A percentile compares a stretch with the other conserved stretches of the same genome.
phyloP scores from a whole-genome alignment of 1,140 invertebrate species.

The Tribolium madens region DNA sequence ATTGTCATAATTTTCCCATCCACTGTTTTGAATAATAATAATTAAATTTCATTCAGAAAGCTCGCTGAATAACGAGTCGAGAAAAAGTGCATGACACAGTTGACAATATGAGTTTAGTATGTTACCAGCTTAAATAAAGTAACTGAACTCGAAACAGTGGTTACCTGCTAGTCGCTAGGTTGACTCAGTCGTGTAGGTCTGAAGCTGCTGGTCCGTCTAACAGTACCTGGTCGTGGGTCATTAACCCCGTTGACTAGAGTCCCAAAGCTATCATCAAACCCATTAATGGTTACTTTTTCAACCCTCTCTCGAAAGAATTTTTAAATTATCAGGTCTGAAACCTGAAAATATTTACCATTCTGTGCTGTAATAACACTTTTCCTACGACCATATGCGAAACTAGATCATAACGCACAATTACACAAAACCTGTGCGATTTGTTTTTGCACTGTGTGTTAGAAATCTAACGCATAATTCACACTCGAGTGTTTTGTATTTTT shows the following conservation, averaged over 20 bases:
- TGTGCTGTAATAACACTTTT: no score
- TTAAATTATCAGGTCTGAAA: neutral
- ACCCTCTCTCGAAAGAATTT: neutral
- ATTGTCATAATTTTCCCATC: neutral
- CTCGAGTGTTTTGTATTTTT: no score
- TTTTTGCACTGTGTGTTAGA: no score
- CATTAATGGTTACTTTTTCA: neutral
- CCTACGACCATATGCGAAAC: no score
- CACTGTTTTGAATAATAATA: neutral
- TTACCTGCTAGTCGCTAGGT: neutral
- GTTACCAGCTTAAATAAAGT: conserved; percentile 26
- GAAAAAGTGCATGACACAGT: conserved; percentile 14
- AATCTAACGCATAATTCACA: no score
- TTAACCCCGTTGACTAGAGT: conserved; percentile 28
- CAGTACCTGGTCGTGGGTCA: conserved; percentile 41
- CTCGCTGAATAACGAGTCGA: neutral
- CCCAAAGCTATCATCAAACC: neutral
- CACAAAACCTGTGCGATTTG: no score
- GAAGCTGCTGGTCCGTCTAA: conserved; percentile 25
- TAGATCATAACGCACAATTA: no score
- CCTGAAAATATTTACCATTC: no score
- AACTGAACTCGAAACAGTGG: conserved; percentile 1
- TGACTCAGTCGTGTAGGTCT: conserved; percentile 22
- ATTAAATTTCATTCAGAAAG: neutral
- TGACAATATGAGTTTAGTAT: conserved; percentile 35